Evolutionary conservation across 2,797 vertebrate genomes (phyloP), one percentile per base, ranked within the genome.

Genomic region (Mareca strepera): DNA sequence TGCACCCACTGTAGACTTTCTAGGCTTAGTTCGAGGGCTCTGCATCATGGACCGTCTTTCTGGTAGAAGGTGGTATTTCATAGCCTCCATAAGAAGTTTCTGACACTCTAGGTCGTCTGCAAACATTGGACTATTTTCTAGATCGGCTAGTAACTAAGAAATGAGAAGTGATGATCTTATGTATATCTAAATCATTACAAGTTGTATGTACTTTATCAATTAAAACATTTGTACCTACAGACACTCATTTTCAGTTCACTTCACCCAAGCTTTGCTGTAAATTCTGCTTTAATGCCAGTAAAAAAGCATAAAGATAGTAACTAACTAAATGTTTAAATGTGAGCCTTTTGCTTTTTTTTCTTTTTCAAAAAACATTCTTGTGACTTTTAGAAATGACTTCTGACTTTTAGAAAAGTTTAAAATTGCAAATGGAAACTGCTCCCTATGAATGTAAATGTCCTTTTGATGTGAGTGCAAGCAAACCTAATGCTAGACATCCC

Each of bases 41-140:
- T 99, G 99, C 97, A 99, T 98, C 99, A 99, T 99, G 16, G 99
- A 98, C 17, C 99, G 98, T 84, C 99, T 98, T 82, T 99, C 99
- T 11, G 99, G 99, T 66, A 99, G 96, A 7, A 99, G 98, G 87
- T 99, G 99, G 82, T 99, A 99, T 94, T 99, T 99, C 99, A 99
- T 99, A 75, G 99, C 99, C 97, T 99, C 99, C 99, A 99, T 99
- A 26, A 99, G 98, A 23, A 99, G 98, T 60, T 99, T 99, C 96
- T 99, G 99, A 90, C 99, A 99, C 94, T 99, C 99, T 76, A 99
- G 98, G 91, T 99, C 98, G 21, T 98, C 98, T 37, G 98, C 98
- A 98, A 99, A 99, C 99, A 99, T 99, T 76, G 99, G 98, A 87
- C 99, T 99, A 89, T 99, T 99, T 97, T 99, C 99, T 89, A 99